Evolutionary conservation across 92 coral and sea anemone genomes (phyloP), one percentile per base, ranked within the genome.

Genomic region (Nematostella vectensis): DNA sequence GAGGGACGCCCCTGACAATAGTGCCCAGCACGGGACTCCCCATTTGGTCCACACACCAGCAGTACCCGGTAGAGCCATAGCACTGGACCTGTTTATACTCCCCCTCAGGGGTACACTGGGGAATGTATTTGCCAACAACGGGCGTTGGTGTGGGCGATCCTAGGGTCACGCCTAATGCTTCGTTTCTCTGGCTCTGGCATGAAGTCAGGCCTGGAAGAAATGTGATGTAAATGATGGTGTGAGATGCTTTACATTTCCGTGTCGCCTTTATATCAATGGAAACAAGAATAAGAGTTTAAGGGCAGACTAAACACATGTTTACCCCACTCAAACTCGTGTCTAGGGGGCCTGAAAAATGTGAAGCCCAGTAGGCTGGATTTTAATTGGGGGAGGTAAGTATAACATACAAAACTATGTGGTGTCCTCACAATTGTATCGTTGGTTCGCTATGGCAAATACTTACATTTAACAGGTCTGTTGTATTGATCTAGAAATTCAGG

Each of bases 41-140:
- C 10, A 44, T 43, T 2, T 22, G 36, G 19, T 78, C 88, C 31
- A 91, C 98, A 68, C 98, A 91, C 98, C 98, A 91, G 69, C 98
- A 91, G 11, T 86, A 77, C 0, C 98, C 98, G 16, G 94, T 87
- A 4, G 98, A 91, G 11, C 91, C 95, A 58, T 87, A 91, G 62
- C 98, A 91, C 51, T 91, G 98, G 10, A 81, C 80, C 61, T 78
- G 71, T 39, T 91, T 69, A 78, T 60, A 91, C 39, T 65, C 66
- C 49, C 98, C 98, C 48, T 78, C 85, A 31, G 55, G 57, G 0
- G 64, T 78, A 52, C 98, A 91, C 71, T 91, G 87, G 23, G 98
- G 95, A 29, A 85, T 78, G 61, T 64, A 85, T 6, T 76, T 79
- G 1, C 98, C 98, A 24, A 78, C 59, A 16, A 84, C 12, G 4